These are phyloP conservation scores for Archilochus colubris DNA, from an alignment of 2,113 vertebrate species.

Conservation along the genomic window DNA sequence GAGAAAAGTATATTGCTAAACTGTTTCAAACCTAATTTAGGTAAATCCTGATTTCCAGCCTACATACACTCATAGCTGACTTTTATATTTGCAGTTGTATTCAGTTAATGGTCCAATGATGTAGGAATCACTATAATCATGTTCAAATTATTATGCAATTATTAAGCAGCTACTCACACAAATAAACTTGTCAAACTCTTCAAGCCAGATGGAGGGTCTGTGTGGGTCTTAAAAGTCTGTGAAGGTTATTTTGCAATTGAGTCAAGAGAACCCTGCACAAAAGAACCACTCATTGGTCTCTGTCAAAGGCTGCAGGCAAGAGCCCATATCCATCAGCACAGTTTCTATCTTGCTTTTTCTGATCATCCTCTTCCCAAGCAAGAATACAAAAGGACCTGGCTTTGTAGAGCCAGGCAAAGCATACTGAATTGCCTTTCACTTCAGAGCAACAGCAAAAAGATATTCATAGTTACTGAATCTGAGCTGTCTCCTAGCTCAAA, in stretches of 20 bases:
- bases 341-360: background rate
- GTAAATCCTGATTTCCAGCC: background rate
- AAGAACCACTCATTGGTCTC: accelerated
- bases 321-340: background rate
- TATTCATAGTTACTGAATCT: background rate
- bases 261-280: background rate
- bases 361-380: background rate
- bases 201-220: background rate
- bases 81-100: background rate
- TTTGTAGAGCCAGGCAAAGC: background rate
- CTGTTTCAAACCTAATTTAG: background rate
- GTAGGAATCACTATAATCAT: background rate
- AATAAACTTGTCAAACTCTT: background rate
- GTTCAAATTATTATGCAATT: constrained; percentile 2
- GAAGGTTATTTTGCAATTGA: background rate
- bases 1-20: background rate
- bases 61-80: background rate
- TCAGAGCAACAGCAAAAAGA: background rate
- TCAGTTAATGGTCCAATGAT: background rate
- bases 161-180: background rate
- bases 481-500: background rate
- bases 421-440: background rate
- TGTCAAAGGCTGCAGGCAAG: background rate
- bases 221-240: accelerated
- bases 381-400: background rate